Evolutionary conservation across 2,888 invertebrate species (phyloP).

Genomic region (Erebia aethiops): DNA sequence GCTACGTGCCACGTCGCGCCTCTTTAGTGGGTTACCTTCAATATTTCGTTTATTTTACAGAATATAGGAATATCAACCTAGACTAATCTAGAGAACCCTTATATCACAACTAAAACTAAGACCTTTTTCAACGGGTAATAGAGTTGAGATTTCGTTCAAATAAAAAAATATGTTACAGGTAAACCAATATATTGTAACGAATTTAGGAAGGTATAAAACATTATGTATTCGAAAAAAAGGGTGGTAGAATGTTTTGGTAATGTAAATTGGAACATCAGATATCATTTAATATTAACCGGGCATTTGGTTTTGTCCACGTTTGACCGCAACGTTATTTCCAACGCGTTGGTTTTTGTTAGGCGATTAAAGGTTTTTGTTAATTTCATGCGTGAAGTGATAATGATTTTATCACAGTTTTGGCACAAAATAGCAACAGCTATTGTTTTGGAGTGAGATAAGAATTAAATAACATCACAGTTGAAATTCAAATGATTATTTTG

Average conservation of each 20-base stretch:
- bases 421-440: too few species aligned
- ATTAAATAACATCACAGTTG: too few species aligned
- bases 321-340: conserved; percentile 28
- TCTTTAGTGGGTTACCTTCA: too few species aligned
- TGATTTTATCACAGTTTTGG: conserved; percentile 1
- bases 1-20: too few species aligned
- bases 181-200: not conserved
- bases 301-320: conserved; percentile 30
- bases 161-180: not conserved
- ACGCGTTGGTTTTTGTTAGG: conserved; percentile 12
- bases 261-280: conserved; percentile 21
- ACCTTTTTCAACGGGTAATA: too few species aligned
- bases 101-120: too few species aligned
- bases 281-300: conserved; percentile 25
- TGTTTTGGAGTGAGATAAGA: too few species aligned
- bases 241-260: not conserved
- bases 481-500: too few species aligned
- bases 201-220: conserved; percentile 3
- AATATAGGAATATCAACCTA: too few species aligned
- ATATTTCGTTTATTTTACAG: too few species aligned
- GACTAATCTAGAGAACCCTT: too few species aligned
- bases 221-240: conserved; percentile 6
- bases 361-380: conserved; percentile 28
- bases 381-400: conserved; percentile 16
- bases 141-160: not conserved